Evolutionary conservation across 2,888 invertebrate species (phyloP).

Genomic region (Pseudoips prasinana): DNA sequence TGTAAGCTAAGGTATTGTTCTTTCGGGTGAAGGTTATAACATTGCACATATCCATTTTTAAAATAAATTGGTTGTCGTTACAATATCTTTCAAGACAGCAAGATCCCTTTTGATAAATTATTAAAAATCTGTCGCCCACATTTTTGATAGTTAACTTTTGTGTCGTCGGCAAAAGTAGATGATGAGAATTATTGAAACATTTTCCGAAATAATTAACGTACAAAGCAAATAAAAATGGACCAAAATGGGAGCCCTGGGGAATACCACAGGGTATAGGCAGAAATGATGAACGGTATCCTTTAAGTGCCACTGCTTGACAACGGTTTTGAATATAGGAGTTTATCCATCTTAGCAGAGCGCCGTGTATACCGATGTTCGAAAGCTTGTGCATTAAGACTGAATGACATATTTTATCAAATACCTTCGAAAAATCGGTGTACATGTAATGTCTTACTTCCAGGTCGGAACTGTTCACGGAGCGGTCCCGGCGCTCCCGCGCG

Average conservation of each 20-base stretch:
- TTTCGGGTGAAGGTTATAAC: conserved; percentile 3
- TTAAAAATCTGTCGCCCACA: too few species aligned
- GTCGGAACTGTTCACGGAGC: conserved; percentile 63
- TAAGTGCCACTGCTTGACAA: conserved; percentile 1
- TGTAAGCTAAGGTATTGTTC: conserved; percentile 1
- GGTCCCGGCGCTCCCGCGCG: conserved; percentile 59
- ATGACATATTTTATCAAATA: conserved; percentile 10
- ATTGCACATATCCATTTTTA: conserved; percentile 3
- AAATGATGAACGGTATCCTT: conserved; percentile 1
- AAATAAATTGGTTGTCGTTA: conserved; percentile 1
- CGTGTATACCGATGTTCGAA: conserved; percentile 2
- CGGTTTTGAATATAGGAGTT: conserved; percentile 1
- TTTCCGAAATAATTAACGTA: conserved; percentile 2
- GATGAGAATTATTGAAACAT: not conserved
- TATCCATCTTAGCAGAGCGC: conserved; percentile 3
- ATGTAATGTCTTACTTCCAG: too few species aligned
- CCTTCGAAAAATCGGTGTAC: conserved; percentile 1
- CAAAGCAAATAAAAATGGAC: conserved; percentile 1
- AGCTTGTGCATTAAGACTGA: not conserved
- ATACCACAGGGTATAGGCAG: conserved; percentile 1
- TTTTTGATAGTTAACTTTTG: too few species aligned
- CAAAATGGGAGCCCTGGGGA: conserved; percentile 3
- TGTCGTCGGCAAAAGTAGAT: too few species aligned
- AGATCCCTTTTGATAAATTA: too few species aligned
- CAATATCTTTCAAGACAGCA: too few species aligned